Evolutionary conservation across 2,888 invertebrate genomes (phyloP).

Genomic region (Cecidostiba fungosa): DNA sequence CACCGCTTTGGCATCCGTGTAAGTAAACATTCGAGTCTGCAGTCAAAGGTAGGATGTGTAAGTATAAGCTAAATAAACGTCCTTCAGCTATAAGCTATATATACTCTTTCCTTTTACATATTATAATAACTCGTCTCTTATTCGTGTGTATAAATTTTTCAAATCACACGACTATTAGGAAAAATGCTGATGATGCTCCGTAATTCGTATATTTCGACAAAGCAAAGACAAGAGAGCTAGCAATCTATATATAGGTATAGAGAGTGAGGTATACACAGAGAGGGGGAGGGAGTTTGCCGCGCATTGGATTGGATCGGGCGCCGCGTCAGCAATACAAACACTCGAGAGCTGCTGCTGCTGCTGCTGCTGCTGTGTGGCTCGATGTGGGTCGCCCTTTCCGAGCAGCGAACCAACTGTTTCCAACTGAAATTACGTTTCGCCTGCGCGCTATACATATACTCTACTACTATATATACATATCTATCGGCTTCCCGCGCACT

Average conservation of each 20-base stretch:
- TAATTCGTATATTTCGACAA: neutral
- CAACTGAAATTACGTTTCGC: slow-evolving; percentile 76
- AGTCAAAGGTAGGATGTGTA: slow-evolving; percentile 64
- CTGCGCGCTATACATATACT: slow-evolving; percentile 44
- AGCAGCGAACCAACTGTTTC: slow-evolving; percentile 73
- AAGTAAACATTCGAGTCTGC: too few species aligned
- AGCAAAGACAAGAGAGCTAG: neutral
- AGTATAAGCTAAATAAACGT: slow-evolving; percentile 75
- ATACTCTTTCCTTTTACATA: too few species aligned
- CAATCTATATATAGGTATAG: neutral
- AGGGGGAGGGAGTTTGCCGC: neutral
- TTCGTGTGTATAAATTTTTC: neutral
- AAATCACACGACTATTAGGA: too few species aligned
- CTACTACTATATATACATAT: slow-evolving; percentile 71
- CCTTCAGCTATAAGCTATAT: slow-evolving; percentile 22
- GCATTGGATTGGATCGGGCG: slow-evolving; percentile 77
- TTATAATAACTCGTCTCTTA: neutral
- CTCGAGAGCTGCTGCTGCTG: slow-evolving; percentile 68
- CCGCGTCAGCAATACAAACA: slow-evolving; percentile 80
- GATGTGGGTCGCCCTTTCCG: slow-evolving; percentile 76
- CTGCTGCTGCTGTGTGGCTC: slow-evolving; percentile 67
- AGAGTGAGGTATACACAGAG: neutral
- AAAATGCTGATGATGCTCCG: too few species aligned
- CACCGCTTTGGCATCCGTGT: too few species aligned
- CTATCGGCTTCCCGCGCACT: slow-evolving; percentile 59